These are phyloP conservation scores for Habrosyne pyritoides DNA, from an alignment of 2,888 invertebrate genomes.

Conservation along the genomic window DNA sequence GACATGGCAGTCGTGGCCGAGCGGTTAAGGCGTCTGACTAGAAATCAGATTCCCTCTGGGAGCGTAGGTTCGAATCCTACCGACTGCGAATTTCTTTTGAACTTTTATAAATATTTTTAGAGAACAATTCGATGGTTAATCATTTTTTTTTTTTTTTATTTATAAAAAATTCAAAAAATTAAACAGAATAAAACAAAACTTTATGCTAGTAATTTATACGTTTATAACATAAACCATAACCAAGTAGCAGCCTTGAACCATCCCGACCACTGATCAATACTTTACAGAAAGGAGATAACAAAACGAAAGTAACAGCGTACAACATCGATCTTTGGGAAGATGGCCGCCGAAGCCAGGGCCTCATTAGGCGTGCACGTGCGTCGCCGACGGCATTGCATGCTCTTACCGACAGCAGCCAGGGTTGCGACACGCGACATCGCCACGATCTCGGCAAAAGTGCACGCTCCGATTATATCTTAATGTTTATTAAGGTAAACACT, in stretches of 20 bases:
- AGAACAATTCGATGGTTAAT: not conserved
- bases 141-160: not conserved
- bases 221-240: not conserved
- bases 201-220: too few species aligned
- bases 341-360: conserved; percentile 53
- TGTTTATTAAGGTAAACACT: conserved; percentile 6
- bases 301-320: conserved; percentile 49
- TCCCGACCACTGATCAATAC: conserved; percentile 15
- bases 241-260: not conserved
- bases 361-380: conserved; percentile 77
- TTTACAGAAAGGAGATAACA: conserved; percentile 30
- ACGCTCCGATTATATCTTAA: conserved; percentile 6
- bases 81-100: conserved; percentile 85
- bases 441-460: conserved; percentile 43
- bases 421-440: conserved; percentile 23
- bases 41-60: conserved; percentile 94
- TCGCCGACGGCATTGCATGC: conserved; percentile 57
- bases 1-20: conserved; percentile 90
- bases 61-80: conserved; percentile 96
- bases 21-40: conserved; percentile 93
- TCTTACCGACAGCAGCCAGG: conserved; percentile 21
- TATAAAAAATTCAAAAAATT: too few species aligned
- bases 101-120: not conserved
- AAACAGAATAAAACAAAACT: too few species aligned
- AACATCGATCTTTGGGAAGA: conserved; percentile 64